Conservation (phyloP, 2,113 vertebrate genomes). For the Tragelaphus scriptus region DNA sequence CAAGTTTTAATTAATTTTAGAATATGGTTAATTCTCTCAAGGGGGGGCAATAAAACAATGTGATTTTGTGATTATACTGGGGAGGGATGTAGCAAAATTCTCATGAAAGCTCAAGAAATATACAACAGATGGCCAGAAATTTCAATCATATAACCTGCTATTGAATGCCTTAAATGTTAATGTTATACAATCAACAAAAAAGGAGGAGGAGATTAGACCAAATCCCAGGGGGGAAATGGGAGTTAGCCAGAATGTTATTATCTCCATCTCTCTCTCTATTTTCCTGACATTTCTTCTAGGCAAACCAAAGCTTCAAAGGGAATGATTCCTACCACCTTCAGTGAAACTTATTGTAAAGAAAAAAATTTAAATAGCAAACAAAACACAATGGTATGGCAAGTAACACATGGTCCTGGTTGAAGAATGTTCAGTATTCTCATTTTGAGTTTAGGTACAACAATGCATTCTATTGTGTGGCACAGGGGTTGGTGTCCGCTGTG, state of each 20-base stretch:
- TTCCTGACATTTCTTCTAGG: background rate
- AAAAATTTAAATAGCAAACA: background rate
- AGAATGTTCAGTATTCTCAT: constrained; percentile 60
- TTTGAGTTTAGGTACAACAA: constrained; percentile 44
- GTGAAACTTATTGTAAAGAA: constrained; percentile 8
- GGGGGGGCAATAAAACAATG: background rate
- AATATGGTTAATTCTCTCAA: background rate
- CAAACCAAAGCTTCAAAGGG: background rate
- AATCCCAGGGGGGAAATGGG: background rate
- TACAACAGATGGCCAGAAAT: background rate
- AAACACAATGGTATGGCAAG: background rate
- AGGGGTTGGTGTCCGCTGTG: constrained; percentile 7
- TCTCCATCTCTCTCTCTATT: background rate
- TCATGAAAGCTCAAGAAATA: background rate
- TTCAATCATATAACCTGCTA: background rate
- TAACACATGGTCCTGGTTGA: background rate
- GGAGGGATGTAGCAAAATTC: background rate
- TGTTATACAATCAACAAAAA: background rate
- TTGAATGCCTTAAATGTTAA: background rate
- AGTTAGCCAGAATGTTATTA: background rate
- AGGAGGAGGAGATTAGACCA: background rate
- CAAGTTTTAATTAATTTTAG: background rate
- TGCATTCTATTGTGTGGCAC: background rate
- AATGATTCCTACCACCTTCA: background rate
- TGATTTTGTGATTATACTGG: background rate